Percentiles rank a stretch among this genome's conserved stretches.
phyloP scores from a whole-genome alignment of 2,888 invertebrate species.

The Chrysolina haemoptera region DNA sequence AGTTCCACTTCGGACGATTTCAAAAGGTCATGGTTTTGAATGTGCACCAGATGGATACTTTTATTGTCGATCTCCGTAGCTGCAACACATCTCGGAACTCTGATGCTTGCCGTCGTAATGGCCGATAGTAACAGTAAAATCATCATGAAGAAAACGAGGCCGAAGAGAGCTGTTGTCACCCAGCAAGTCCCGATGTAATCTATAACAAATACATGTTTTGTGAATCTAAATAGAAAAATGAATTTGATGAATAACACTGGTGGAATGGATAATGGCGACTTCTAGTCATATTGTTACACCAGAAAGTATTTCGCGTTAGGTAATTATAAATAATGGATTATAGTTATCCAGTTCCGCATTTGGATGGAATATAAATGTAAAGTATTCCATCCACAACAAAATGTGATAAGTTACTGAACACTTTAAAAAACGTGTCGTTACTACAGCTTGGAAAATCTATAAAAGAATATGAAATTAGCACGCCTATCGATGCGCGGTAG shows the following conservation, averaged over 20 bases:
- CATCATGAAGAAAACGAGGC: conserved; percentile 59
- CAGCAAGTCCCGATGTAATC: conserved; percentile 64
- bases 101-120: conserved; percentile 45
- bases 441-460: no score
- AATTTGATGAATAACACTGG: not conserved
- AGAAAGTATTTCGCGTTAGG: not conserved
- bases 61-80: conserved; percentile 55
- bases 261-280: not conserved
- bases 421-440: not conserved
- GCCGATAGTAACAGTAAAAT: conserved; percentile 56
- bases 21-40: conserved; percentile 57
- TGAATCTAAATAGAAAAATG: not conserved
- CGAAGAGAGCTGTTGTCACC: conserved; percentile 58
- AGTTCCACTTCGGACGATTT: conserved; percentile 59
- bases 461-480: no score
- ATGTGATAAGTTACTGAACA: not conserved
- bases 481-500: no score
- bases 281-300: conserved; percentile 2
- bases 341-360: conserved; percentile 10
- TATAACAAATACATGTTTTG: conserved; percentile 47
- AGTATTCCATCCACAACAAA: not conserved
- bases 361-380: not conserved
- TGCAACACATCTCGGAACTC: conserved; percentile 57
- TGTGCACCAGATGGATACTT: conserved; percentile 65
- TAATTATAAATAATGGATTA: conserved; percentile 15